Base-by-base conservation (phyloP, 2,888 invertebrate genomes). In the Ophioninae sp. region DNA sequence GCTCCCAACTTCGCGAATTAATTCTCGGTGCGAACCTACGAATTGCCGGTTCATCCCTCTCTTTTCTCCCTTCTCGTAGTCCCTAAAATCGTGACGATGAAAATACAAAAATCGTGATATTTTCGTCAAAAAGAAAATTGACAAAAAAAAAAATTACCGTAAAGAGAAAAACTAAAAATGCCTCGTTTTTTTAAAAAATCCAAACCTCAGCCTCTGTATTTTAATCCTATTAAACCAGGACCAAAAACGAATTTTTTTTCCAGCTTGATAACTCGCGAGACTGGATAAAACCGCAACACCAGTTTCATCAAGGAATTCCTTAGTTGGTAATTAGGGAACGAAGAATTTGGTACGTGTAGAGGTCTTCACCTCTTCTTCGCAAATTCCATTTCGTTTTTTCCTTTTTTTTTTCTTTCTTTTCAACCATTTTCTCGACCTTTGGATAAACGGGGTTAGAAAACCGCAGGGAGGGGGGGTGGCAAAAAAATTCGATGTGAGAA, bases 1-100 rank as follows among this genome's bases (percentile, higher is more conserved):
- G 10, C 37, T 51, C 64, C 23, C 37, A 64, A 74, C 64, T 65
- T 37, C n/a, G 51, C 51, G 13, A 64, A 74, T 64, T 44, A 51
- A 74, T 51, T 64, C 37, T 51, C n/a, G 22, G 44, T 30, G n/a
- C n/a, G 8, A 17, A 7, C 6, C 30, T 30, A 23, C 17, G 44
- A 59, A 30, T 72, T 39, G 13, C 22, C 13, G 3, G 2, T 56
- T 10, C 41, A 23, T 69, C 23, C 22, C 56, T 10, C 20, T 20
- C 71, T 71, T 2, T 30, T 30, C 39, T 10, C 17, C 17, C 51
- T 2, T 17, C 5, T 6, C 51, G 1, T 51, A 13, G 17, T 51
- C 17, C 17, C 13, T 51, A 51, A 51, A 13, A 51, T 51, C 51
- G 6, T 17, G 17, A 51, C 51, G 51, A 51, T 17, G 51, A 51